These are phyloP conservation scores for Camponotus fellah DNA, from an alignment of 2,888 invertebrate species.

Conservation along the genomic window DNA sequence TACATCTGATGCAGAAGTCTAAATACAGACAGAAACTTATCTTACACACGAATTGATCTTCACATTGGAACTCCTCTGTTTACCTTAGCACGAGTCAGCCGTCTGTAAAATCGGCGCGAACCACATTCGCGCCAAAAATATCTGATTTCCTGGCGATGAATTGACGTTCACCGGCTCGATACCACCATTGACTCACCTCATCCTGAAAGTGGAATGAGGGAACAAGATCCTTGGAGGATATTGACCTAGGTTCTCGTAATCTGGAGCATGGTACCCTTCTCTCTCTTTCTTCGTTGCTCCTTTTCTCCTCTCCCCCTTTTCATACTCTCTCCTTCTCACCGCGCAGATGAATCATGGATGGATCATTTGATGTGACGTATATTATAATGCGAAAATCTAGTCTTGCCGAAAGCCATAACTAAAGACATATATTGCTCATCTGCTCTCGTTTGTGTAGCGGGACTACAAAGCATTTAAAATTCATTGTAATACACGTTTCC, in stretches of 20 bases:
- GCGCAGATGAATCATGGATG: conserved; percentile 13
- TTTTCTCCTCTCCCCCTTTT: not conserved
- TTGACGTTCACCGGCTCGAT: conserved; percentile 47
- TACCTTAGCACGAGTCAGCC: conserved; percentile 31
- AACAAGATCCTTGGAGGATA: conserved; percentile 78
- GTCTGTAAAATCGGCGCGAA: conserved; percentile 17
- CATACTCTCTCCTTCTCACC: conserved; percentile 1
- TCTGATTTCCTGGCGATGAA: conserved; percentile 32
- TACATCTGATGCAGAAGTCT: not conserved
- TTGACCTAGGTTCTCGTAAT: conserved; percentile 76
- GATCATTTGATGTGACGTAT: conserved; percentile 7
- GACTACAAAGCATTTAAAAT: not conserved
- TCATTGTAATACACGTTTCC: not conserved
- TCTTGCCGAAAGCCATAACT: not conserved
- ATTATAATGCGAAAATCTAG: not conserved
- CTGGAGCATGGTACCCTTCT: conserved; percentile 62
- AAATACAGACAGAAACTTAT: conserved; percentile 29
- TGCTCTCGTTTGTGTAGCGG: not conserved
- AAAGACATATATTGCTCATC: not conserved
- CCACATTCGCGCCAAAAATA: conserved; percentile 36
- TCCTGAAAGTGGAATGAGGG: conserved; percentile 52
- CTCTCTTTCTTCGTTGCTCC: not conserved
- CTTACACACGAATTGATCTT: not conserved
- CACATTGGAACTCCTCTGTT: conserved; percentile 1
- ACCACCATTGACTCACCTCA: conserved; percentile 32